Base-by-base conservation (phyloP, 2,888 invertebrate genomes). In the Drosophila monieri region DNA sequence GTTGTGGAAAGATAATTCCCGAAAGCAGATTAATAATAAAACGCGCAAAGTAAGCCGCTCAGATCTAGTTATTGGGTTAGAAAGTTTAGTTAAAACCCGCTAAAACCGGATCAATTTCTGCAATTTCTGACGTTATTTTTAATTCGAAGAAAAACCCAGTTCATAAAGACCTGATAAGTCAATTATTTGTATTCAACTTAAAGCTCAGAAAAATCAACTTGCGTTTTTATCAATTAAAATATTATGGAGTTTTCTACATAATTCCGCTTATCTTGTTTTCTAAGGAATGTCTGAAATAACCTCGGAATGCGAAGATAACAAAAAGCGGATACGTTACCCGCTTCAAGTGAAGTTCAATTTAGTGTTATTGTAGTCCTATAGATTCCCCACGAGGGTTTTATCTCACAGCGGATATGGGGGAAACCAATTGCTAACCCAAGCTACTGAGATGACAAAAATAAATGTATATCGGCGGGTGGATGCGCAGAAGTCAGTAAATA, bases 261-360 rank as follows among this genome's bases (percentile, higher is more conserved):
- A n/a, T n/a, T n/a, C n/a, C n/a, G n/a, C n/a, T n/a, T n/a, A n/a
- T 9, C 10, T 48, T 15, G n/a, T n/a, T 18, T 32, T n/a, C 32
- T 32, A n/a, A 37, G 48, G 27, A 44, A 51, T 27, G 15, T 53
- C 27, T 35, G 6, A 44, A 15, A 37, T n/a, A 41, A 8, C 15
- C 25, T 32, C 35, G n/a, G 14, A 43, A 48, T 47, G 10, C n/a
- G 10, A 4, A 18, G 53, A 70, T 59, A 53, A 49, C 25, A 49
- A 49, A 46, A 9, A 46, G 37, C 48, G 8, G 23, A 25, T 39
- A 41, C 66, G 59, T 68, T 64, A 75, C 54, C 46, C 73, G 70
- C 62, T 69, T 70, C 44, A 65, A 85, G 60, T 78, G 64, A 61
- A 66, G 60, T 69, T 85, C 80, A 76, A 88, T 85, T 73, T 79